Base-by-base conservation (phyloP, 1,140 invertebrate species). In the Zaprionus davidi region DNA sequence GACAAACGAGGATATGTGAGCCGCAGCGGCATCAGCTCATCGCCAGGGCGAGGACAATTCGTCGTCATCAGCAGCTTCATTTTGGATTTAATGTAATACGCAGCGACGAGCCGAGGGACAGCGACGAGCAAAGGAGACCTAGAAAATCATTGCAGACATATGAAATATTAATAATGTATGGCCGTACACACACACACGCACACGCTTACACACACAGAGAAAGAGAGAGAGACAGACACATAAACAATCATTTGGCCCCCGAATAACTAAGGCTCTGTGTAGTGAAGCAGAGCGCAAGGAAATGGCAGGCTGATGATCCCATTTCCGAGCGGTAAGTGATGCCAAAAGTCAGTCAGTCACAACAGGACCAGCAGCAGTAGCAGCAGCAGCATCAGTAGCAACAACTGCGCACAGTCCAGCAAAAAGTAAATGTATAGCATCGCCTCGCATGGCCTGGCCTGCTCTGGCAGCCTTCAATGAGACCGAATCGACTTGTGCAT, bases 261-360 rank as follows among this genome's bases (percentile, higher is more conserved):
- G 76, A 82, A 81, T 83, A 78, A 73, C 77, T 82, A 72, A 73
- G 64, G 59, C 64, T 71, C 71, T 82, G 83, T 90, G 76, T 90
- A 90, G 82, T 86, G 79, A 75, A 83, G 86, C 80, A 83, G 71
- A 76, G 72, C 73, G 71, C 80, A 71, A 91, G 88, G 90, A 90
- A 91, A 87, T 87, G 83, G 85, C 90, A 87, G 90, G 90, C 90
- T 92, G 90, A 91, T 91, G 90, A 92, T 92, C 90, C 90, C 90
- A 90, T 91, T 91, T 91, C 90, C 90, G 85, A 91, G 81, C 79
- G 85, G 90, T 91, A 91, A 91, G 90, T 91, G 90, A 91, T 91
- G 90, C 90, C 85, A 91, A 75, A 78, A 78, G 76, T 78, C 75
- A 80, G 80, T 78, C 84, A 90, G 76, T 76, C 60, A 82, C 79